Base-by-base conservation (phyloP, 2,113 vertebrate species). In the Callorhinus ursinus region DNA sequence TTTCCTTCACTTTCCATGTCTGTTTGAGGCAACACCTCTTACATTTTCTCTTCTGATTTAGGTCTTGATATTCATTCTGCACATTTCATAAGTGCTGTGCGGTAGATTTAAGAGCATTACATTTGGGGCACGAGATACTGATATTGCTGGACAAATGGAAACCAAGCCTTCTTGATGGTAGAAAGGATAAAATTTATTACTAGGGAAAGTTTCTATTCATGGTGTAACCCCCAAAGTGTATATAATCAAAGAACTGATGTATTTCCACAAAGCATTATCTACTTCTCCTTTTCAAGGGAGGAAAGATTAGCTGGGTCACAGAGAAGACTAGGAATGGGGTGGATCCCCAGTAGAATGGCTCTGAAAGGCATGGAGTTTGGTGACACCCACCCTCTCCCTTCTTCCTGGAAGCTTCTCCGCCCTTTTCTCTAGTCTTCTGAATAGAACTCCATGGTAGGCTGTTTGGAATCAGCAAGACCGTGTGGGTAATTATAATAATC, bases 401-500 rank as follows among this genome's bases (percentile, higher is more conserved):
- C 18, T 67, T 92, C 74, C 87, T 57, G 1, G 18, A 53, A 79
- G 74, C 53, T 28, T 88, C 72, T 96, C 93, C 31, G 1, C 87
- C 91, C 69, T 87, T 59, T 95, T 69, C 86, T 63, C 67, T 61
- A n/a, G 63, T 90, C 76, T 93, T 85, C 74, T 96, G 89, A 96
- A 94, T 36, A 95, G 93, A 92, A 65, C 87, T 94, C 63, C 57
- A 21, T 8, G 28, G 89, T 42, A 80, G 80, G 96, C 67, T 94
- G 76, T 95, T 95, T 71, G 81, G 84, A 77, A 69, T 92, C 59
- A 36, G 67, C 16, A 39, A 51, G 92, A 88, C 31, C 90, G 85
- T 31, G 4, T 46, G 65, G 28, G 33, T 94, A 97, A 97, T 94
- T 90, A 96, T 84, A 97, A 96, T 97, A 93, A 98, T 95, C 95